Evolutionary conservation across 2,113 vertebrate genomes (phyloP), one percentile per base, ranked within the genome.

Genomic region (Muntiacus muntjak): DNA sequence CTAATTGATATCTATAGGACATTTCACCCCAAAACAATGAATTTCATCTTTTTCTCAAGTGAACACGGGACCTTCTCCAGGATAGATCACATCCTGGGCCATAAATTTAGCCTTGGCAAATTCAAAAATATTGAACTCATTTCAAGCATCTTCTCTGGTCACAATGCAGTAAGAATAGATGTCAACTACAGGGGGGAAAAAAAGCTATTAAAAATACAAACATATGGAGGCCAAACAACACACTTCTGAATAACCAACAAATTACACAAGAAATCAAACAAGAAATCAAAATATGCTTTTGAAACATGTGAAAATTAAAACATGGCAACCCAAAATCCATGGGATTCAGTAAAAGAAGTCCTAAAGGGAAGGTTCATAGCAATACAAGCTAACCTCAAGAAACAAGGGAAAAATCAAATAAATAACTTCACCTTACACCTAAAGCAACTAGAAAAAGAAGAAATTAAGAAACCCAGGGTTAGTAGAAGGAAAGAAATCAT

Each of bases 281-380:
- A 16, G 14, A 62, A 33, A 62, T 16, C 7, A n/a, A n/a, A n/a
- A 64, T n/a, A 64, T 64, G 15, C 62, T n/a, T n/a, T 17, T 17
- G 62, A 64, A 64, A 9, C 30, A 17, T 17, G 4, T 64, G 15
- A 33, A 62, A 62, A 62, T 30, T 6, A 64, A 64, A 64, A 64
- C 15, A 64, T 0, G 0, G 33, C 30, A 64, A 64, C 30, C 15
- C 7, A 8, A 64, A 64, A n/a, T 1, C 33, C 17, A 62, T n/a
- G 30, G 16, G 62, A 16, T n/a, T 64, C 15, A 23, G 7, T 57
- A 57, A 57, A 57, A 55, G 19, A 23, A 57, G 50, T 64, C 30
- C 16, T 33, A 64, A 64, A 15, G 30, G 14, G 33, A 64, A 33
- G 30, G 30, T 33, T 64, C 14, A 64, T 64, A 33, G 30, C 3